Base-by-base conservation (phyloP, 2,888 invertebrate genomes). In the Drosophila infuscata region DNA sequence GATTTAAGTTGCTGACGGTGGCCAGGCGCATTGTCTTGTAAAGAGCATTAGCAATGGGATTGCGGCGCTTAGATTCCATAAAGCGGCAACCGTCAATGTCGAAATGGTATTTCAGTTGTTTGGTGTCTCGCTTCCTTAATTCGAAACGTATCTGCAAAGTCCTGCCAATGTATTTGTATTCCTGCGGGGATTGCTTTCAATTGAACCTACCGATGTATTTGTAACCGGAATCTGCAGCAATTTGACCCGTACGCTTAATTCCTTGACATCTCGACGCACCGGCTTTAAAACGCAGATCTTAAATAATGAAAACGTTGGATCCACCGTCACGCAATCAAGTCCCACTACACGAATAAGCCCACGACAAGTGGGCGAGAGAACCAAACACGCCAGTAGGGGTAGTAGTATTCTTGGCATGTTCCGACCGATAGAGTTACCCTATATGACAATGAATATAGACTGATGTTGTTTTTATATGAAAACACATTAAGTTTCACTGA, bases 201-300 rank as follows among this genome's bases (percentile, higher is more conserved):
- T 54, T 5, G 17, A 29, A 25, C 38, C 12, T 41, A 56, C 56
- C 56, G 56, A 15, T 12, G 1, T 1, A 20, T 56, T 56, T 30
- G 56, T 5, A 3, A 56, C 15, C 12, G 56, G 56, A 29, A 41
- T 3, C 38, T 56, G 56, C 8, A 41, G 56, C 56, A 56, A 30
- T 15, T 29, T 38, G 3, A 15, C 2, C n/a, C 2, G 7, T 9
- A 4, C 0, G 8, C 8, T 15, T 12, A 56, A 4, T 30, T 56
- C 38, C 38, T 56, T 56, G 41, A 56, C n/a, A 5, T 30, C 38
- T n/a, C 56, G 56, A 30, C 41, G 30, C n/a, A 56, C 38, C 12
- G 54, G 54, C 25, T 29, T 56, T 17, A 56, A 17, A n/a, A 1
- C 12, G 38, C 54, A 56, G 12, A 4, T 5, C 0, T 29, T 3